Evolutionary conservation across 2,797 vertebrate species (phyloP).

Genomic region (Fundulus diaphanus): DNA sequence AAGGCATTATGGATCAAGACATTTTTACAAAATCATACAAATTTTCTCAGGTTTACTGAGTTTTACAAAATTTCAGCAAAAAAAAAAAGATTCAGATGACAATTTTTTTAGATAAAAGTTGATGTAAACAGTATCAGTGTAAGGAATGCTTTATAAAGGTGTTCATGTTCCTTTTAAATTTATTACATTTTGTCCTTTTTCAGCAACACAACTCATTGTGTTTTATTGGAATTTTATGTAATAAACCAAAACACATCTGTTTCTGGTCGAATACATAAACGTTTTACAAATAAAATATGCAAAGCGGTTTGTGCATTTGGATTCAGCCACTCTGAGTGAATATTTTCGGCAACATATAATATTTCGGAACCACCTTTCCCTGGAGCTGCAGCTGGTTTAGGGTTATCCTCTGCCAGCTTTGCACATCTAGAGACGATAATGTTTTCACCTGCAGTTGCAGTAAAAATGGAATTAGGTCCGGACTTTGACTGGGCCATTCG

Average conservation of each 20-base stretch:
- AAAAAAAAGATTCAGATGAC: not conserved
- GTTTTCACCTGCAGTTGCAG: not conserved
- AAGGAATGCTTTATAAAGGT: not conserved
- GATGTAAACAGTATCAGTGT: not conserved
- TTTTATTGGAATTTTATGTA: not conserved
- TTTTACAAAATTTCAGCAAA: not conserved
- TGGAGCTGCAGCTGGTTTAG: too few relatives aligned
- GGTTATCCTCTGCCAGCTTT: not conserved
- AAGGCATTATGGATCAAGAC: not conserved
- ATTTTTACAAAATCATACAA: not conserved
- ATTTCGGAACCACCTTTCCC: not conserved
- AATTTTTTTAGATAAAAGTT: not conserved
- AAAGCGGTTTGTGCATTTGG: not conserved
- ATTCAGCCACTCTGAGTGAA: not conserved
- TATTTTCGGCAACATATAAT: too few relatives aligned
- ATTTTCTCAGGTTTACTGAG: not conserved
- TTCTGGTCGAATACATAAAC: too few relatives aligned
- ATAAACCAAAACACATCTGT: not conserved
- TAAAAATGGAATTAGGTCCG: not conserved
- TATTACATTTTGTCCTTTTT: not conserved
- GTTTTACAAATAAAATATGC: not conserved
- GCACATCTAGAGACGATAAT: not conserved
- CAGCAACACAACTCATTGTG: not conserved
- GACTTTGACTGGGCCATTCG: not conserved
- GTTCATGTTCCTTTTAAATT: too few relatives aligned